These are phyloP conservation scores for Sigmodon hispidus DNA, from an alignment of 2,113 vertebrate species.

Conservation along the genomic window DNA sequence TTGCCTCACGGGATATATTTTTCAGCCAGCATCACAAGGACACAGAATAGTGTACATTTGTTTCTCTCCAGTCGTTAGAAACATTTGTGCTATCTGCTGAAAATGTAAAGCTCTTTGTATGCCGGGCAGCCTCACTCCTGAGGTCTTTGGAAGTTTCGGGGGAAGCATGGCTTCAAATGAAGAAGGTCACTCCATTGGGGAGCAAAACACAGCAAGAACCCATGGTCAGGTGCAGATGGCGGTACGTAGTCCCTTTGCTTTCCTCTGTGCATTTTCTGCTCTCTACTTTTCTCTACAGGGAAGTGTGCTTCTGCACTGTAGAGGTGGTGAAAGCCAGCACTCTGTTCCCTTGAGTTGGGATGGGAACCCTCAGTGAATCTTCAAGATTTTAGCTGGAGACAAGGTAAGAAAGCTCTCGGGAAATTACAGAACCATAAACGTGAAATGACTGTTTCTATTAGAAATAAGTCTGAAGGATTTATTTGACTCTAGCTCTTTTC, in stretches of 20 bases:
- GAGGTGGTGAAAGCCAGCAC: neutral
- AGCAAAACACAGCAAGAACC: neutral
- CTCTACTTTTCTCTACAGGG: neutral
- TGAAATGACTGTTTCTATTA: neutral
- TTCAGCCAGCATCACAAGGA: neutral
- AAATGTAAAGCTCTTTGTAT: neutral
- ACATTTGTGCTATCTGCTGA: fast-evolving
- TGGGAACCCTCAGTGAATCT: neutral
- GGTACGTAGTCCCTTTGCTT: fast-evolving
- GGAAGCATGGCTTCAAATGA: fast-evolving
- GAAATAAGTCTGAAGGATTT: neutral
- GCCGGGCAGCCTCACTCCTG: neutral
- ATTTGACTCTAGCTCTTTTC: too few species aligned
- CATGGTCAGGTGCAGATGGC: fast-evolving
- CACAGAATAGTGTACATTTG: neutral
- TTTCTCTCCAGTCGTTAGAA: neutral
- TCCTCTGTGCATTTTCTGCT: neutral
- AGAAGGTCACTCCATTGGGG: neutral
- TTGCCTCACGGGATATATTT: neutral
- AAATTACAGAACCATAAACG: neutral
- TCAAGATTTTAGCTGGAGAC: neutral
- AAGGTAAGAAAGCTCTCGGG: neutral
- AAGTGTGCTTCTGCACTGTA: fast-evolving
- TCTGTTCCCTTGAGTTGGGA: neutral
- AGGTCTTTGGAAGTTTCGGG: neutral